These are phyloP conservation scores for Cephalopachus bancanus DNA, from an alignment of 2,797 vertebrate species.

Conservation along the genomic window DNA sequence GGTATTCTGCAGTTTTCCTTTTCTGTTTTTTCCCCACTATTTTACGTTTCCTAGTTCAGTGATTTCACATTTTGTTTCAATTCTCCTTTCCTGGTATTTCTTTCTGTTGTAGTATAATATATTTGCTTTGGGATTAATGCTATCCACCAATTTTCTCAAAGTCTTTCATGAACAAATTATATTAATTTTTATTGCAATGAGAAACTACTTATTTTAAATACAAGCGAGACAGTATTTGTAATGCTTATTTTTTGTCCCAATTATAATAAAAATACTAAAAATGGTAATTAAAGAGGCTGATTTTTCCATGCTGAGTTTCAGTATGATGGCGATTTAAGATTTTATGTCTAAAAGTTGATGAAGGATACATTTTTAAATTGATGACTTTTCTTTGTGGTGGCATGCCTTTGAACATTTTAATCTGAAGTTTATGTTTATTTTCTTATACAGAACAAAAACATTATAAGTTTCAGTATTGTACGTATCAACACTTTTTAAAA, in stretches of 20 bases:
- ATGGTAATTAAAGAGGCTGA: not conserved
- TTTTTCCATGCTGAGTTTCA: not conserved
- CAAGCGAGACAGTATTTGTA: not conserved
- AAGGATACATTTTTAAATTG: not conserved
- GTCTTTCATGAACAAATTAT: not conserved
- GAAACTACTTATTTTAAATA: not conserved
- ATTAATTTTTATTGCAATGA: not conserved
- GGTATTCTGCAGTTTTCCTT: not conserved
- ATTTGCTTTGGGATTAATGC: not conserved
- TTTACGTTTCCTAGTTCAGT: not conserved
- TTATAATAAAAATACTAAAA: conserved; percentile 8
- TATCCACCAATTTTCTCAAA: not conserved
- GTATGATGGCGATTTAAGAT: not conserved
- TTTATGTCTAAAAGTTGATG: not conserved
- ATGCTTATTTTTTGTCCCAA: not conserved
- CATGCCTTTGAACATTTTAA: not conserved
- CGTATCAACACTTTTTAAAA: not conserved
- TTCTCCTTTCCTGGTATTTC: not conserved
- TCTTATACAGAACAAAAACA: conserved; percentile 25
- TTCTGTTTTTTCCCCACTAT: not conserved
- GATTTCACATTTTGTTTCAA: not conserved
- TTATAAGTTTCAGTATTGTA: not conserved
- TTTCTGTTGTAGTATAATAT: not conserved
- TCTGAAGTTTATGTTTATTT: conserved; percentile 31
- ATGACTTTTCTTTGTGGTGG: not conserved